These are phyloP conservation scores for Strigamia maritima DNA, from an alignment of 2,888 invertebrate species.

Conservation along the genomic window DNA sequence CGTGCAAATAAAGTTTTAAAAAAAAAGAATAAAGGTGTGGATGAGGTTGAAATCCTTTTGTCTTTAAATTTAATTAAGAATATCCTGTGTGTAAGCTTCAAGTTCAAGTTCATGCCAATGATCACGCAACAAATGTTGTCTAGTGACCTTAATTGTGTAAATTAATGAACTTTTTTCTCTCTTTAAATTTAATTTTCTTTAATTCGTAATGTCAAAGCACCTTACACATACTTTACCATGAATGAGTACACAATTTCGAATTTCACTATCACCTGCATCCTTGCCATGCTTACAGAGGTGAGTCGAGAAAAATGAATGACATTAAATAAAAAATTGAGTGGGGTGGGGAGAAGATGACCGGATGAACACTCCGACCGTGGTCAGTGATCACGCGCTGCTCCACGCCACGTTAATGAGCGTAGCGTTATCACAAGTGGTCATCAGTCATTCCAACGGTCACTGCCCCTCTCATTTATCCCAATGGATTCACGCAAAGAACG, in stretches of 20 bases:
- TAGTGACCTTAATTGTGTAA: neutral
- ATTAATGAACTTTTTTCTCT: too few relatives aligned
- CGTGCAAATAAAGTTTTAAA: neutral
- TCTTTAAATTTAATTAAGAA: conserved; percentile 26
- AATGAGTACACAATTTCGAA: neutral
- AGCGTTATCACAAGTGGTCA: conserved; percentile 14
- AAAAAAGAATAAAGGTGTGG: conserved; percentile 10
- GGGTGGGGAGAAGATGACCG: conserved; percentile 20
- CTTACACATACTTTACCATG: neutral
- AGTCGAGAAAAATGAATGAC: conserved; percentile 7
- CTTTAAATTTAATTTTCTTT: neutral
- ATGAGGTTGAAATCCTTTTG: conserved; percentile 21
- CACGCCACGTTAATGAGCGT: conserved; percentile 22
- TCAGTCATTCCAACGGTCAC: conserved; percentile 30
- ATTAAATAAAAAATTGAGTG: conserved; percentile 1
- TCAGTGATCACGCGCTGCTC: conserved; percentile 20
- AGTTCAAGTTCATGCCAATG: conserved; percentile 24
- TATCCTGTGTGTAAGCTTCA: conserved; percentile 34
- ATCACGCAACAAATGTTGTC: neutral
- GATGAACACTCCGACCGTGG: conserved; percentile 15
- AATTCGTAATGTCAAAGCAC: neutral
- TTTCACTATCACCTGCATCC: conserved; percentile 20
- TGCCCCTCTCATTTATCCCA: neutral
- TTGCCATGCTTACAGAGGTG: conserved; percentile 10
- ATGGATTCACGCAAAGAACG: neutral